Percentiles rank a stretch among this genome's conserved stretches.
Conservation (phyloP, 2,888 invertebrate species). For the Stratiomys singularior region DNA sequence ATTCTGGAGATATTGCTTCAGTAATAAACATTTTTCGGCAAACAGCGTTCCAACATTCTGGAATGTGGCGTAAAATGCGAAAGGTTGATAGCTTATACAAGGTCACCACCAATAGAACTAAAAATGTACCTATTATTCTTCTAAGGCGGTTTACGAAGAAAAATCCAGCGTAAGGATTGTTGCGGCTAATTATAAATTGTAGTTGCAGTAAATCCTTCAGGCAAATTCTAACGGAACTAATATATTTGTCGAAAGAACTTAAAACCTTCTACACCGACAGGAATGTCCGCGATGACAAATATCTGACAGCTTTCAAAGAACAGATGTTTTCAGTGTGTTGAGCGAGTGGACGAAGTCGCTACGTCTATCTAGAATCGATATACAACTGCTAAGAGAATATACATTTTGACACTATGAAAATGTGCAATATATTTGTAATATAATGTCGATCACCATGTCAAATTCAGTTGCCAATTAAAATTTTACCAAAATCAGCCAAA, state of each 20-base stretch:
- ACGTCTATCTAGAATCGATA: background rate
- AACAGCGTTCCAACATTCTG: conserved; percentile 31
- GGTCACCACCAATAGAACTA: background rate
- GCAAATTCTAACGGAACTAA: no score
- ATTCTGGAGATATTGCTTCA: conserved; percentile 87
- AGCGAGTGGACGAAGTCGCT: no score
- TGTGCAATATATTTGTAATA: no score
- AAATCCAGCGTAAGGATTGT: no score
- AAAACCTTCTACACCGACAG: background rate
- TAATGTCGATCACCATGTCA: no score
- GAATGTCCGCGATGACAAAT: background rate
- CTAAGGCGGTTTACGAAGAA: no score
- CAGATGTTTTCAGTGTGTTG: background rate
- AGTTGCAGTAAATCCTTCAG: no score
- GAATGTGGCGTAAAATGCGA: conserved; percentile 23
- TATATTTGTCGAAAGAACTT: background rate
- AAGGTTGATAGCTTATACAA: background rate
- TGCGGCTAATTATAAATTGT: no score
- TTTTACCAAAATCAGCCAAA: no score
- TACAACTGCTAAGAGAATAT: background rate
- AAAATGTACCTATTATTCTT: no score
- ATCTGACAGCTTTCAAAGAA: conserved; percentile 16
- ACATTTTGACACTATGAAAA: no score
- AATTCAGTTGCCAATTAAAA: no score
- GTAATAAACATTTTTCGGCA: conserved; percentile 75